These are phyloP conservation scores for Galbula dea DNA, from an alignment of 2,113 vertebrate species.

Conservation along the genomic window DNA sequence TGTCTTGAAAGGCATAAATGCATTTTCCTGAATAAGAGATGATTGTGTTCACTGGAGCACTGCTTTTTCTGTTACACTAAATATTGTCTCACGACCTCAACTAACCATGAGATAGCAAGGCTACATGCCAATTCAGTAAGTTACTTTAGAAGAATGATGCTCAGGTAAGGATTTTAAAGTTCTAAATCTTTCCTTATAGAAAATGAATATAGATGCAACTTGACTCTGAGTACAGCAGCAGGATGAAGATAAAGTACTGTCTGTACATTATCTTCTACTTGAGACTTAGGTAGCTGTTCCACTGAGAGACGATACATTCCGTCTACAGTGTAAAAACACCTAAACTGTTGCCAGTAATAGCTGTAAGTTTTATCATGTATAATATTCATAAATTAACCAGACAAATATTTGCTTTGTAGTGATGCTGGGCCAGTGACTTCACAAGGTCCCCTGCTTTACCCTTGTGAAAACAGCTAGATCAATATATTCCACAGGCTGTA, in stretches of 20 bases:
- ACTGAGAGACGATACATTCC: neutral
- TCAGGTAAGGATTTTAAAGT: neutral
- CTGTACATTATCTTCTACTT: neutral
- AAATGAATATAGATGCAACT: neutral
- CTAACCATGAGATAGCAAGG: neutral
- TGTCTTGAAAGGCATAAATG: neutral
- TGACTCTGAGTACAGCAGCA: neutral
- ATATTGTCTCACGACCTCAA: constrained; percentile 11
- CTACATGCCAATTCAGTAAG: neutral
- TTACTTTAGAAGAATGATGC: neutral
- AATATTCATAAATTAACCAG: neutral
- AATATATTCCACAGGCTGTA: neutral
- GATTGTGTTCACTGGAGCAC: neutral
- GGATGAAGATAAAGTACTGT: neutral
- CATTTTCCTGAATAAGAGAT: neutral
- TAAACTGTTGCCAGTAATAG: neutral
- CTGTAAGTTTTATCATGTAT: neutral
- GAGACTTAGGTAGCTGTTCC: neutral
- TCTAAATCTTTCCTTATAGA: neutral
- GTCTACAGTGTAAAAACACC: neutral
- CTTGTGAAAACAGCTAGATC: neutral
- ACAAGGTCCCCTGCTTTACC: neutral
- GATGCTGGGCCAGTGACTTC: neutral
- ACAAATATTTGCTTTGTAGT: neutral
- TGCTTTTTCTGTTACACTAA: constrained; percentile 28